Evolutionary conservation across 2,888 invertebrate genomes (phyloP).

Genomic region (Prionchulus punctatus): DNA sequence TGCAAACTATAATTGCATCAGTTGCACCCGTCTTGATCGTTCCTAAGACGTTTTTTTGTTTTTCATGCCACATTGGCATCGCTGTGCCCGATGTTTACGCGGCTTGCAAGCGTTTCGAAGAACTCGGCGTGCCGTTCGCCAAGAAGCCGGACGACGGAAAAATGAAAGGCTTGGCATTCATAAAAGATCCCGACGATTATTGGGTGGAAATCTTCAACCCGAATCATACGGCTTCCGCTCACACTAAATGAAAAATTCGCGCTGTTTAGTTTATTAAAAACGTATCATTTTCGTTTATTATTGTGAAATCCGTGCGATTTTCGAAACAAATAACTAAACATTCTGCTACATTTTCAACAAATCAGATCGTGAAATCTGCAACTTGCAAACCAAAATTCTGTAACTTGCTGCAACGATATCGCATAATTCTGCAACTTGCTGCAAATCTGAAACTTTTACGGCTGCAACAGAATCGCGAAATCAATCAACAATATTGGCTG

Average conservation of each 20-base stretch:
- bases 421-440: too few relatives aligned
- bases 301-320: too few relatives aligned
- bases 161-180: constrained; percentile 84
- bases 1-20: too few relatives aligned
- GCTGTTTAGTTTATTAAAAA: too few relatives aligned
- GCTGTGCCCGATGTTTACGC: constrained; percentile 70
- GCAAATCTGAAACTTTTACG: too few relatives aligned
- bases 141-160: constrained; percentile 71
- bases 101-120: constrained; percentile 72
- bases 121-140: constrained; percentile 66
- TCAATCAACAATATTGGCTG: too few relatives aligned
- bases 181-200: constrained; percentile 86
- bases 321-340: too few relatives aligned
- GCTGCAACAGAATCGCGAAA: too few relatives aligned
- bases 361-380: not conserved
- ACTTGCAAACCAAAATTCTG: not conserved
- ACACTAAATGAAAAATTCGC: too few relatives aligned
- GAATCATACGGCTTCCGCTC: constrained; percentile 18
- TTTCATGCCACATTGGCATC: constrained; percentile 67
- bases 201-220: constrained; percentile 75
- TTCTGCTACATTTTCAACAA: not conserved
- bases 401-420: too few relatives aligned
- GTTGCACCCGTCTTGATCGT: too few relatives aligned
- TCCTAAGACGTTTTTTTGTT: not conserved
- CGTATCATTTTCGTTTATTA: too few relatives aligned